Percentiles rank a stretch among this genome's conserved stretches.
These are phyloP conservation scores for Trididemnum miniatum DNA, from an alignment of 23 tunicate genomes.

Conservation along the genomic window DNA sequence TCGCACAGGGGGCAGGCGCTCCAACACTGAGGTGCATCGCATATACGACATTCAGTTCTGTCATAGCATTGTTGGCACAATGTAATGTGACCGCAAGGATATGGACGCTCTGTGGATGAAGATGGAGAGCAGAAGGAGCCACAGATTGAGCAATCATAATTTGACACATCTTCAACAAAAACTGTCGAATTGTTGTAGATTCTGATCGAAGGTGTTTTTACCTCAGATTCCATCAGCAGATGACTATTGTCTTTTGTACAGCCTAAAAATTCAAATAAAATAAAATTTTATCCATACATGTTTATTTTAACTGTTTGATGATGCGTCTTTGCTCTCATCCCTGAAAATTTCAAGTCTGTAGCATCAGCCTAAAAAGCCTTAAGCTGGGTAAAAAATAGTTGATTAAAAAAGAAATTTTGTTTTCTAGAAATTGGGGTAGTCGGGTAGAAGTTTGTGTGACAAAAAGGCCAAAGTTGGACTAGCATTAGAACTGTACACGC, in stretches of 20 bases:
- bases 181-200: background rate
- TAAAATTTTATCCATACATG: background rate
- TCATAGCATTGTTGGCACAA: conserved; percentile 25
- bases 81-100: conserved; percentile 46
- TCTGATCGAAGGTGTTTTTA: background rate
- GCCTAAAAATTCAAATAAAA: conserved; percentile 2
- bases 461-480: too few species aligned
- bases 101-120: conserved; percentile 6
- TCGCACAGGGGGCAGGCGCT: conserved; percentile 52
- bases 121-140: background rate
- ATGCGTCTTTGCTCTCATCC: too few species aligned
- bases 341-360: too few species aligned
- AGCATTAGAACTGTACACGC: too few species aligned
- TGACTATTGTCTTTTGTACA: background rate
- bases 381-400: too few species aligned
- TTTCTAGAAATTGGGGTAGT: too few species aligned
- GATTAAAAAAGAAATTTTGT: too few species aligned
- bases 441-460: too few species aligned
- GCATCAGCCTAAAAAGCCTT: too few species aligned
- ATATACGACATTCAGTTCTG: conserved; percentile 34
- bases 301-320: too few species aligned
- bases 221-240: background rate
- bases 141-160: background rate
- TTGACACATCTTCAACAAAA: background rate
- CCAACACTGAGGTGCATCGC: conserved; percentile 57